A percentile compares a stretch with the other conserved stretches of the same genome.
Evolutionary conservation across 2,113 vertebrate genomes (phyloP).

Genomic region (Sylvilagus bachmani): DNA sequence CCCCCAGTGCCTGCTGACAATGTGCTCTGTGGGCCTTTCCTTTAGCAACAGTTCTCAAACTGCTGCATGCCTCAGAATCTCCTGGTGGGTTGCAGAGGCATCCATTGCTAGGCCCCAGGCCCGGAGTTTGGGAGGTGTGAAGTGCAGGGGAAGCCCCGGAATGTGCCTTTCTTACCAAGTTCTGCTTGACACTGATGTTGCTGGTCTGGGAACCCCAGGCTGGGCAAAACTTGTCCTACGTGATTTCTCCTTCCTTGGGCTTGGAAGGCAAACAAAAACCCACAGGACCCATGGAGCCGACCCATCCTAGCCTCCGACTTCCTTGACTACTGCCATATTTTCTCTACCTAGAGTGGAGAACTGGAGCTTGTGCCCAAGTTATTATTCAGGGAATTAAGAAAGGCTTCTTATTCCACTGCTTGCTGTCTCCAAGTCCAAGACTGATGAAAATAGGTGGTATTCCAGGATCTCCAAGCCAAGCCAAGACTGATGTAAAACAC

Average conservation of each 20-base stretch:
- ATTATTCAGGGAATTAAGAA: conserved; percentile 19
- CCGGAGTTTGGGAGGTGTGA: background rate
- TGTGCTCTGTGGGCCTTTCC: background rate
- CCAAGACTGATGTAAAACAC: background rate
- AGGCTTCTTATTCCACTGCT: background rate
- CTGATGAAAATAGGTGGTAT: background rate
- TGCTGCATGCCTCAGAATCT: background rate
- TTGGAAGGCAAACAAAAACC: background rate
- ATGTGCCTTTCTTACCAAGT: background rate
- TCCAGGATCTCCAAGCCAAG: background rate
- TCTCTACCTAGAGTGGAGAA: background rate
- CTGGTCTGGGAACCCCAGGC: background rate
- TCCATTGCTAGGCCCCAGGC: background rate
- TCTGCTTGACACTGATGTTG: background rate
- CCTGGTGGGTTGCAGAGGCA: background rate
- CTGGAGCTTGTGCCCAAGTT: background rate
- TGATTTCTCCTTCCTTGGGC: background rate
- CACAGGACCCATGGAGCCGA: background rate
- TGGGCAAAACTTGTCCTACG: background rate
- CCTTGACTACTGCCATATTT: background rate
- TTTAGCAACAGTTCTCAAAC: background rate
- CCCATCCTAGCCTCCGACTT: background rate
- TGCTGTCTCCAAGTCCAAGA: background rate
- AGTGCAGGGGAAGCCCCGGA: background rate
- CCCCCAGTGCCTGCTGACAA: background rate